A percentile compares a stretch with the other conserved stretches of the same genome.
Evolutionary conservation across 2,888 invertebrate genomes (phyloP).

Genomic region (Synergus umbraculus): DNA sequence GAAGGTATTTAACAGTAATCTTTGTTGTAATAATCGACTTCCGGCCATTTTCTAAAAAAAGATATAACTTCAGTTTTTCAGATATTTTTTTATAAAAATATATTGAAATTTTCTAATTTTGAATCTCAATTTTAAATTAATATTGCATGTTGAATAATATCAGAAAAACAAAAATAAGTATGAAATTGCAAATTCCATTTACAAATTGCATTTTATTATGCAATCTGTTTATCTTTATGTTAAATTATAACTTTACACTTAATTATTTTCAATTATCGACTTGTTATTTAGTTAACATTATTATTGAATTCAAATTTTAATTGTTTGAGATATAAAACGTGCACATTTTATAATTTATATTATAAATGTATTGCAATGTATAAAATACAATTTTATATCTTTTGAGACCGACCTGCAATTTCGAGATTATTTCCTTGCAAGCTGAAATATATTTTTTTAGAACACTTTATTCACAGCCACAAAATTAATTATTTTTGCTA

Average conservation of each 20-base stretch:
- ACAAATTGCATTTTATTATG: not conserved
- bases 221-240: not conserved
- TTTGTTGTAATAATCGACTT: not conserved
- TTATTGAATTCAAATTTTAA: not conserved
- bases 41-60: constrained; percentile 22
- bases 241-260: not conserved
- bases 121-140: too few relatives aligned
- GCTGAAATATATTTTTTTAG: not conserved
- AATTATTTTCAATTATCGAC: not conserved
- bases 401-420: not conserved
- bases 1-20: not conserved
- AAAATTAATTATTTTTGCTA: not conserved
- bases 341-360: not conserved
- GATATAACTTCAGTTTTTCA: not conserved
- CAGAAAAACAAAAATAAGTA: too few relatives aligned
- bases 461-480: not conserved
- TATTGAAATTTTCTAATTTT: too few relatives aligned
- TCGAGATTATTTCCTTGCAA: not conserved
- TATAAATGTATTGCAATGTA: not conserved
- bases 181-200: too few relatives aligned
- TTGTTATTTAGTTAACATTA: not conserved
- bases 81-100: not conserved
- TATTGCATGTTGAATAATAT: too few relatives aligned
- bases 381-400: not conserved
- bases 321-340: not conserved